A percentile compares a stretch with the other conserved stretches of the same genome.
These are phyloP conservation scores for Clangula hyemalis DNA, from an alignment of 2,797 vertebrate genomes.

Conservation along the genomic window DNA sequence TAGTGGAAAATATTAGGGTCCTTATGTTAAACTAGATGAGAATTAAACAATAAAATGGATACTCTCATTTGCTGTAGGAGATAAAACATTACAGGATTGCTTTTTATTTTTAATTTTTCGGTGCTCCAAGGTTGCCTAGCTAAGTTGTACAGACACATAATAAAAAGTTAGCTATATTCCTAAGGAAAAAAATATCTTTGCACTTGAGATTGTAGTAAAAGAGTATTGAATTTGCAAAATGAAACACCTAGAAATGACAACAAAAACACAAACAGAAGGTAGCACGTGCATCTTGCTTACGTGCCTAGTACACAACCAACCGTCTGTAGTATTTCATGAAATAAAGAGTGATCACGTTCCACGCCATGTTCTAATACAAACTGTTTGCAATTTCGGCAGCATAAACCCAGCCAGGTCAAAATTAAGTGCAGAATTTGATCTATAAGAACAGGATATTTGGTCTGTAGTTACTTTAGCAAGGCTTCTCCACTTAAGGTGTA, in stretches of 20 bases:
- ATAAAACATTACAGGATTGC: not conserved
- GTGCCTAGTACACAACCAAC: not conserved
- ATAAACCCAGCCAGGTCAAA: not conserved
- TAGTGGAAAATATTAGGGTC: not conserved
- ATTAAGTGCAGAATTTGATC: not conserved
- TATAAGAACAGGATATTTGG: not conserved
- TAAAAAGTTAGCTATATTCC: not conserved
- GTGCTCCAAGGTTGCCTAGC: not conserved
- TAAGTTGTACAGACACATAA: not conserved
- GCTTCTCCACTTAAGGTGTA: not conserved
- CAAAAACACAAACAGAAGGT: not conserved
- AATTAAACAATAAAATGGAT: not conserved
- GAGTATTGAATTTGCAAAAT: constrained; percentile 24
- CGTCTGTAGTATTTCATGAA: not conserved
- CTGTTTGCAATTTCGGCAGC: not conserved
- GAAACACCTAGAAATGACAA: constrained; percentile 35
- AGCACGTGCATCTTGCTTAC: not conserved
- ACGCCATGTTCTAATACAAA: not conserved
- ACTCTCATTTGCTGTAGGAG: not conserved
- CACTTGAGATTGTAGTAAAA: not conserved
- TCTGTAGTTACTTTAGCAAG: not conserved
- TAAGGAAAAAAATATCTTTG: not conserved
- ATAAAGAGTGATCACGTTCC: accelerated
- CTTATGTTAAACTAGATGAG: not conserved
- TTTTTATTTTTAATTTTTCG: not conserved